These are phyloP conservation scores for Gymnarchus niloticus DNA, from an alignment of 2,113 vertebrate species.

Conservation along the genomic window DNA sequence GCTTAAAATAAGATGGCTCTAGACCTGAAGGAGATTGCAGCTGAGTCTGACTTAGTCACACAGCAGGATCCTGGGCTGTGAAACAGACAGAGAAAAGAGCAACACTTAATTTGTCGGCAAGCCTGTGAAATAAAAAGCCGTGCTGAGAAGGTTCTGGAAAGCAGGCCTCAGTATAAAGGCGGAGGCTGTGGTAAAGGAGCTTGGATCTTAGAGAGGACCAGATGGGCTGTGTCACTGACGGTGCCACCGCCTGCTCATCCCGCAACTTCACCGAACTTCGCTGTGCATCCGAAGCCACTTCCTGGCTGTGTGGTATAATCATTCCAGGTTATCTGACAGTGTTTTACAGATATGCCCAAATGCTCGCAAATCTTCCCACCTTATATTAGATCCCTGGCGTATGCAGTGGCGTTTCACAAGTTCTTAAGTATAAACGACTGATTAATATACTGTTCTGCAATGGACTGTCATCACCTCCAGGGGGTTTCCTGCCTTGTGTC, in stretches of 20 bases:
- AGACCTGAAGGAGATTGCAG: background rate
- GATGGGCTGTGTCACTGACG: background rate
- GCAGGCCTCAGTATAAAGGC: background rate
- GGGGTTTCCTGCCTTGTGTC: background rate
- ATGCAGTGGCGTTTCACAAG: background rate
- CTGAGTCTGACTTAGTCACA: background rate
- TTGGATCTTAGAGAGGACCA: background rate
- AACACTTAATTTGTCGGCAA: constrained; percentile 4
- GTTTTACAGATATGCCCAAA: no score
- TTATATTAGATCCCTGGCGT: no score
- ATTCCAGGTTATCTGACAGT: no score
- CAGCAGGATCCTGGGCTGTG: background rate
- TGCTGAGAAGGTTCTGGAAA: background rate
- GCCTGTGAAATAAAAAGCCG: background rate
- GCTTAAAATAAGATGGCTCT: background rate
- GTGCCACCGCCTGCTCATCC: background rate
- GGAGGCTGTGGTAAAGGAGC: background rate
- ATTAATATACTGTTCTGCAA: background rate
- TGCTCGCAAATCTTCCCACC: no score
- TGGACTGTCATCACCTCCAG: background rate
- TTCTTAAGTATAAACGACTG: background rate
- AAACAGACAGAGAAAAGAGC: constrained; percentile 2
- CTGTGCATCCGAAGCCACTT: background rate
- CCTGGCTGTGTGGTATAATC: background rate
- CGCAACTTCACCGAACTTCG: background rate